Base-by-base conservation (phyloP, 2,888 invertebrate genomes). In the Drosophila niveifrons region DNA sequence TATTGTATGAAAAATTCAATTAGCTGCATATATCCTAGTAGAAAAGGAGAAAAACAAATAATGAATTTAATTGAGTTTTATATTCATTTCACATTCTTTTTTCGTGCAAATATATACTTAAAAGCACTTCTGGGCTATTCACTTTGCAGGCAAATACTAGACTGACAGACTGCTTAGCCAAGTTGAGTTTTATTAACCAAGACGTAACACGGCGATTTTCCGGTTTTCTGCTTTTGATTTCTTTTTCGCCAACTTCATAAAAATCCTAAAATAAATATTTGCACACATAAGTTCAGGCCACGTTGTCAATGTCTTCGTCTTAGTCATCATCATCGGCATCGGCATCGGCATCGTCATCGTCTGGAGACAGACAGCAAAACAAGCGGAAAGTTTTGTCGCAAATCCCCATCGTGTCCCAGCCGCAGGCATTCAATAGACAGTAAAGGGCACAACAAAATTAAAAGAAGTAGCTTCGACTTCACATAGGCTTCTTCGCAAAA, bases 231-330 rank as follows among this genome's bases (percentile, higher is more conserved):
- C 48, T 72, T 67, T 66, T 61, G 31, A 59, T 68, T 70, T 64
- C 44, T 66, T 64, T 66, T 55, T 63, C 6, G 59, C 39, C 71
- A 67, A 79, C 75, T 72, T 75, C 66, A 84, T 77, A 87, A 70
- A 75, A 85, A 80, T 82, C 77, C 77, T 9, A 80, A 79, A 78
- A 77, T 79, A 88, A 85, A 85, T 85, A 88, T 85, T 88, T 85
- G 74, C 72, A 70, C 83, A 80, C 72, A 72, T 66, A 73, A 78
- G 76, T 78, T 78, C 74, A 66, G 57, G 15, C 59, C 55, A 39
- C 52, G 39, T 46, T 52, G 47, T 48, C 47, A 15, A 13, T 39
- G 31, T 34, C 23, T 4, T 57, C 39, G 18, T 53, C 46, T 23
- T 23, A 23, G 31, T 55, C 34, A 11, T 41, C 18, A 3, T 46